These are phyloP conservation scores for Thunnus maccoyii DNA, from an alignment of 2,113 vertebrate genomes.

Conservation along the genomic window DNA sequence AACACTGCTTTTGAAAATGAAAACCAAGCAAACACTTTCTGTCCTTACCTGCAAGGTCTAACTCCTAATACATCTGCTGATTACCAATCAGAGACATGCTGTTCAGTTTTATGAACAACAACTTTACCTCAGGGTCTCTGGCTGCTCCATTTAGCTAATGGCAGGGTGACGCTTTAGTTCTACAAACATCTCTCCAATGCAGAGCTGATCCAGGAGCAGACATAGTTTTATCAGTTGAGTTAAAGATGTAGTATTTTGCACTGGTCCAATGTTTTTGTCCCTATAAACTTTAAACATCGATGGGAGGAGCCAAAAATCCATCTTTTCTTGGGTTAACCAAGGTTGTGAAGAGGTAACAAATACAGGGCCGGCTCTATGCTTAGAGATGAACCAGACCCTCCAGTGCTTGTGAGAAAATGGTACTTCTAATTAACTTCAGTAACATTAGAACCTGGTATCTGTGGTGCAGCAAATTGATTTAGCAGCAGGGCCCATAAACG, in stretches of 20 bases:
- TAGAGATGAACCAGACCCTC: constrained; percentile 12
- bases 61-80: not conserved
- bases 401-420: constrained; percentile 14
- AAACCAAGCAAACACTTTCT: no score
- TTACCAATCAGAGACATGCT: constrained; percentile 3
- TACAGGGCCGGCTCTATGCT: not conserved
- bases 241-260: no score
- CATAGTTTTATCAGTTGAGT: no score
- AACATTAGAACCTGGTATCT: constrained; percentile 45
- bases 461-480: constrained; percentile 55
- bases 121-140: not conserved
- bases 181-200: not conserved
- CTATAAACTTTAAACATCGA: not conserved
- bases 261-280: no score
- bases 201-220: not conserved
- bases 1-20: no score
- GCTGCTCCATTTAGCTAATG: not conserved
- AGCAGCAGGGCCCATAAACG: constrained; percentile 36
- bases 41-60: not conserved
- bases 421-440: constrained; percentile 46
- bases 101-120: not conserved
- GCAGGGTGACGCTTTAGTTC: not conserved
- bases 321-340: not conserved
- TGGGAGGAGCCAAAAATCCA: not conserved
- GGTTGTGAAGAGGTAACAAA: not conserved